phyloP scores from a whole-genome alignment of 2,888 invertebrate genomes.

The Lasius fuliginosus region DNA sequence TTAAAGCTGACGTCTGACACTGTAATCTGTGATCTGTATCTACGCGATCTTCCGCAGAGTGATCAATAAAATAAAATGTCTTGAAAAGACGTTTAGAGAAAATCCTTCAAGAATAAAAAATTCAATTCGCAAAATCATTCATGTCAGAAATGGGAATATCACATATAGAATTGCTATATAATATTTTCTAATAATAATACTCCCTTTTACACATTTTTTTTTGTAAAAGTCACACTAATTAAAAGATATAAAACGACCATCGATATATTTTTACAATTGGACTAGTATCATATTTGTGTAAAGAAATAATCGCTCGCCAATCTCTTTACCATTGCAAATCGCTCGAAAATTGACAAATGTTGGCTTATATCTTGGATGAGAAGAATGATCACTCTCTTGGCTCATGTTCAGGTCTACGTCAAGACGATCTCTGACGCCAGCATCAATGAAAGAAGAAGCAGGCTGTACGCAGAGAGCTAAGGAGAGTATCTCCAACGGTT shows the following conservation, averaged over 20 bases:
- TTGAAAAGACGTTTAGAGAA: neutral
- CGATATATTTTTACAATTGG: neutral
- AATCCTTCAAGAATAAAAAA: neutral
- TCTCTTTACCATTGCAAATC: neutral
- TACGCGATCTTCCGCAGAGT: neutral
- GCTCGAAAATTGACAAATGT: slow-evolving; percentile 37
- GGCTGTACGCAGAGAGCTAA: slow-evolving; percentile 43
- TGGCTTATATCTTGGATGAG: slow-evolving; percentile 31
- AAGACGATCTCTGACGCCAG: slow-evolving; percentile 82
- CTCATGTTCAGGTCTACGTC: slow-evolving; percentile 81
- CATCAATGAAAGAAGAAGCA: slow-evolving; percentile 81
- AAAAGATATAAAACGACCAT: neutral
- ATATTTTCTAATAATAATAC: neutral
- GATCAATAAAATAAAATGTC: slow-evolving; percentile 1
- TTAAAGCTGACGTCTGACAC: slow-evolving; percentile 36
- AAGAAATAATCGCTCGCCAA: neutral
- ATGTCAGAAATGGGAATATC: neutral
- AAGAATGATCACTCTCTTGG: slow-evolving; percentile 75
- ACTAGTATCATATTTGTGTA: neutral
- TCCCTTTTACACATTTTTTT: neutral
- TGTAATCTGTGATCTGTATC: neutral
- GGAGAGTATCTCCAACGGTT: slow-evolving; percentile 60
- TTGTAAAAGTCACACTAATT: neutral
- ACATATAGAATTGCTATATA: neutral
- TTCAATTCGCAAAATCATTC: neutral